These are phyloP conservation scores for Morbakka virulenta DNA, from an alignment of 30 jellyfish, hydroid and myxozoan genomes.

Conservation along the genomic window DNA sequence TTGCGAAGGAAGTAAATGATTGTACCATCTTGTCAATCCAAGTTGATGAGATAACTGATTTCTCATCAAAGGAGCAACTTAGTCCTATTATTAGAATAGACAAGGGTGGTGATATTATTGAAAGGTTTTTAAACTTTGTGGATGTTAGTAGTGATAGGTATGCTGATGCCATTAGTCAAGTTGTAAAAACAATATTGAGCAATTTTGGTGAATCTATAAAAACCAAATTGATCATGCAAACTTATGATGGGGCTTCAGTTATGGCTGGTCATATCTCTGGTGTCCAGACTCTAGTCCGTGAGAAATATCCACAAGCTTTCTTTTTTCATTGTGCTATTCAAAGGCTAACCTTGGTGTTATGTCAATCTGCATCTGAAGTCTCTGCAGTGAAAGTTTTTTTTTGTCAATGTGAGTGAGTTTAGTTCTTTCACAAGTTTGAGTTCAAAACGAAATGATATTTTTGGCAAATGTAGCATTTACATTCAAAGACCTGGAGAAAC, in stretches of 20 bases:
- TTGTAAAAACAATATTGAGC: conserved; percentile 6
- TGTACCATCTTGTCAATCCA: conserved; percentile 26
- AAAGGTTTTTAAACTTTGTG: neutral
- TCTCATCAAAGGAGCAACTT: neutral
- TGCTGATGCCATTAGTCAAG: conserved; percentile 17
- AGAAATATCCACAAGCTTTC: conserved; percentile 18
- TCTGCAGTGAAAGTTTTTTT: conserved; percentile 23
- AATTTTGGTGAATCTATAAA: conserved; percentile 21
- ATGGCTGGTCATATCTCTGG: conserved; percentile 46
- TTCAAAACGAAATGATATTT: conserved; percentile 4
- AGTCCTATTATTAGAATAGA: neutral
- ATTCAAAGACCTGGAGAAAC: conserved; percentile 50
- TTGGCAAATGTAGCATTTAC: conserved; percentile 1
- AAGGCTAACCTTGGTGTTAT: conserved; percentile 25
- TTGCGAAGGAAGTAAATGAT: conserved; percentile 9
- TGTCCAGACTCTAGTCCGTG: conserved; percentile 31
- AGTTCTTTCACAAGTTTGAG: conserved; percentile 29
- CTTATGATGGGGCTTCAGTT: conserved; percentile 44
- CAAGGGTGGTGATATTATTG: neutral
- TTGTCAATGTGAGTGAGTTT: conserved; percentile 43
- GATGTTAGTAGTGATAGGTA: conserved; percentile 23
- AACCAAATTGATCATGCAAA: conserved; percentile 43
- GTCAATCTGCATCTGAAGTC: conserved; percentile 43
- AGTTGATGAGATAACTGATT: conserved; percentile 35
- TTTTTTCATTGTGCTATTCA: conserved; percentile 47